phyloP scores from a whole-genome alignment of 2,888 invertebrate species.

The Cloeon dipterum region DNA sequence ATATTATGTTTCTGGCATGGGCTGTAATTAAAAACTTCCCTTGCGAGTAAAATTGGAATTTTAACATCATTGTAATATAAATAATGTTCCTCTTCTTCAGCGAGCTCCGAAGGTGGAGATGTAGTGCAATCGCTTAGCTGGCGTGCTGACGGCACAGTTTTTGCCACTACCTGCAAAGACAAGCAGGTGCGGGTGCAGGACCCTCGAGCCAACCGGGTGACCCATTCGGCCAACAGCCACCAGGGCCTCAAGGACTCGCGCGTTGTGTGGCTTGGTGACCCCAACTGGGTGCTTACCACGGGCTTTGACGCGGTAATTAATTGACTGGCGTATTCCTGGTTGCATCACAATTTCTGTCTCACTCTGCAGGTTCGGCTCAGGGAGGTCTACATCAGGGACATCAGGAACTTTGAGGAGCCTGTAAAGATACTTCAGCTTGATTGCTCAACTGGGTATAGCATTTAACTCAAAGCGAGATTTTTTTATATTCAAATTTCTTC shows the following conservation, averaged over 20 bases:
- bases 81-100: no score
- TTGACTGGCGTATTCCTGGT: slow-evolving; percentile 3
- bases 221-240: slow-evolving; percentile 37
- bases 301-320: slow-evolving; percentile 67
- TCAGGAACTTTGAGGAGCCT: slow-evolving; percentile 51
- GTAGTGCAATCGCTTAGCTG: slow-evolving; percentile 77
- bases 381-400: slow-evolving; percentile 73
- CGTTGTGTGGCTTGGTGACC: slow-evolving; percentile 74
- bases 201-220: slow-evolving; percentile 33
- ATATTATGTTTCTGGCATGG: no score
- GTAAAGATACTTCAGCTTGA: slow-evolving; percentile 62
- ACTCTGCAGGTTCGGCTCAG: slow-evolving; percentile 41
- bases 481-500: no score
- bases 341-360: background rate
- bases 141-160: slow-evolving; percentile 60
- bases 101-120: slow-evolving; percentile 50
- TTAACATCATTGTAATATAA: no score
- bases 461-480: no score
- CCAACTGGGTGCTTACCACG: slow-evolving; percentile 62
- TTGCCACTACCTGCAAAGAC: slow-evolving; percentile 82
- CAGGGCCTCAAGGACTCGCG: slow-evolving; percentile 81
- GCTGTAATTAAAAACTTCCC: no score
- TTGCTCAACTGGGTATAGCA: slow-evolving; percentile 64
- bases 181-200: slow-evolving; percentile 70
- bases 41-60: no score